Percentiles rank a stretch among this genome's conserved stretches.
Evolutionary conservation across 2,797 vertebrate species (phyloP).

Genomic region (Silurus aristotelis): DNA sequence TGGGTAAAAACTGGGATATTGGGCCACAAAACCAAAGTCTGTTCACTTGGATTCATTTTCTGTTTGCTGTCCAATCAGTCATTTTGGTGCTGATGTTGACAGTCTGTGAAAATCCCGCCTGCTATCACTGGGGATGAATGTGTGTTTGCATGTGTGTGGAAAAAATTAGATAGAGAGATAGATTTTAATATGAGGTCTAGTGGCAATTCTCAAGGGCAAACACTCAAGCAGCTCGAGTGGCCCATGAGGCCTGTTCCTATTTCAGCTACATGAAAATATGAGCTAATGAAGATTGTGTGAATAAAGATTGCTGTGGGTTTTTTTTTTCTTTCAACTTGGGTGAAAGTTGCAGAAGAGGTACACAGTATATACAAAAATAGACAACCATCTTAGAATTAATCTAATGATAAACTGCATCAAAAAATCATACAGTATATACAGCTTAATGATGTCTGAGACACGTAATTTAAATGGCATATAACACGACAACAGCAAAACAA

Average conservation of each 20-base stretch:
- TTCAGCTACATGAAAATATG: slow-evolving; percentile 18
- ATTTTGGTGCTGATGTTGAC: slow-evolving; percentile 34
- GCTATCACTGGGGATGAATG: slow-evolving; percentile 20
- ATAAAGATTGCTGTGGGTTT: not conserved
- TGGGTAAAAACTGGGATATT: not conserved
- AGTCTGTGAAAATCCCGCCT: slow-evolving; percentile 34
- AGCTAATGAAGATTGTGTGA: not conserved
- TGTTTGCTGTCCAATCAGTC: slow-evolving; percentile 10
- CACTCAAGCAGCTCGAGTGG: slow-evolving; percentile 42
- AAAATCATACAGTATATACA: not conserved
- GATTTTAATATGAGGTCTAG: slow-evolving; percentile 34
- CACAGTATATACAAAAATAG: not conserved
- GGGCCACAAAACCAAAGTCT: not conserved
- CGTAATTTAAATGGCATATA: not conserved
- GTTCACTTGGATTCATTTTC: slow-evolving; percentile 8
- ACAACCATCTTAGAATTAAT: not conserved
- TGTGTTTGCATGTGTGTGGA: not conserved
- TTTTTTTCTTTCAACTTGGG: not conserved
- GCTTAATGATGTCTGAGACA: not conserved
- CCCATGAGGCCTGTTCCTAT: slow-evolving; percentile 27
- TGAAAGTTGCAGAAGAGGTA: not conserved
- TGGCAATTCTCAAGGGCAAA: slow-evolving; percentile 62
- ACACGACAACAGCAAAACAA: no score
- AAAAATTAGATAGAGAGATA: slow-evolving; percentile 26
- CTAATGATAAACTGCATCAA: slow-evolving; percentile 1